Conservation (phyloP, 2,888 invertebrate species). For the Aspidiotus destructor region DNA sequence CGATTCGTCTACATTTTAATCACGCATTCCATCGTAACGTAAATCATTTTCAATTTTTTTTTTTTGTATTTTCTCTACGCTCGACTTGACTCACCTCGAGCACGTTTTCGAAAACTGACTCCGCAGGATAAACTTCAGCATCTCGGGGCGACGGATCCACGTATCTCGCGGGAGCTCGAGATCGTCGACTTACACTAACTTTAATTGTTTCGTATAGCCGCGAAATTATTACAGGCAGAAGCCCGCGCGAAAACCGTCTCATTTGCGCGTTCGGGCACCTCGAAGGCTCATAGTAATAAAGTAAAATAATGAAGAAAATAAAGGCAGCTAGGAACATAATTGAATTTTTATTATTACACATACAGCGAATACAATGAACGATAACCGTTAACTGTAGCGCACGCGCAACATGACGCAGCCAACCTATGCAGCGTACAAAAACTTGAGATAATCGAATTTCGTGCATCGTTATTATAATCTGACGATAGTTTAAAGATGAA, state of each 20-base stretch:
- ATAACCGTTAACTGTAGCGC: conserved; percentile 24
- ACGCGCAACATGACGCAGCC: conserved; percentile 26
- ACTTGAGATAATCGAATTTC: conserved; percentile 30
- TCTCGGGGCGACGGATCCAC: too few species aligned
- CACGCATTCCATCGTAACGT: conserved; percentile 13
- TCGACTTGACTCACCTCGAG: not conserved
- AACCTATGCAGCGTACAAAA: conserved; percentile 7
- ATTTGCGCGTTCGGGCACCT: too few species aligned
- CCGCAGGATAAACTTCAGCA: too few species aligned
- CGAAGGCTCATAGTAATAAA: too few species aligned
- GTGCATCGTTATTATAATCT: conserved; percentile 29
- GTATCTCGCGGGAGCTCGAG: too few species aligned
- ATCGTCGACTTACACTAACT: too few species aligned
- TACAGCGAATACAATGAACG: not conserved
- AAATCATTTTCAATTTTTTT: conserved; percentile 5
- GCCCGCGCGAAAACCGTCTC: too few species aligned
- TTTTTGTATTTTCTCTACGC: not conserved
- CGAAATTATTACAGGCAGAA: too few species aligned
- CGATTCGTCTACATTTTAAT: conserved; percentile 5
- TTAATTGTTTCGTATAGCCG: too few species aligned
- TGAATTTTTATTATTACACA: conserved; percentile 3
- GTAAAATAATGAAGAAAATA: too few species aligned
- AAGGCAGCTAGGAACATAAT: not conserved
- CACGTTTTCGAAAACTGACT: not conserved
- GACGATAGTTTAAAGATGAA: conserved; percentile 1